Evolutionary conservation across 2,113 vertebrate species (phyloP).

Genomic region (Nibea coibor): DNA sequence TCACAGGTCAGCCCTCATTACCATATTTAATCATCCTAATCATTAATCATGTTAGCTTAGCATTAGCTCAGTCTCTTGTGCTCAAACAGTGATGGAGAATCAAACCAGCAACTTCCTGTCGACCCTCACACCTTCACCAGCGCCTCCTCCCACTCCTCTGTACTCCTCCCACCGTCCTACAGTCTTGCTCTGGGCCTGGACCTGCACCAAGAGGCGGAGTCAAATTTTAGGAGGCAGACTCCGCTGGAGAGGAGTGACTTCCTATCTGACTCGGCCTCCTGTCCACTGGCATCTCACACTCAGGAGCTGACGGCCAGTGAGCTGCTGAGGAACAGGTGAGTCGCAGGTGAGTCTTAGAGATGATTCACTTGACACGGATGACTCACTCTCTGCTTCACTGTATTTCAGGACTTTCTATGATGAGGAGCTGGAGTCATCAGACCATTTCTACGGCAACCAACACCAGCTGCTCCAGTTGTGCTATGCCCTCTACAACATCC

Average conservation of each 20-base stretch:
- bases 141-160: constrained; percentile 28
- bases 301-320: constrained; percentile 94
- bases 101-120: constrained; percentile 4
- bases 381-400: background rate
- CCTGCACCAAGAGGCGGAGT: constrained; percentile 74
- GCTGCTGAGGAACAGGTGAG: constrained; percentile 91
- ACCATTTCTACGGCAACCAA: constrained; percentile 89
- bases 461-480: constrained; percentile 90
- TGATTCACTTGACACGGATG: too few species aligned
- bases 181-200: constrained; percentile 93
- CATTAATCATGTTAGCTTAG: background rate
- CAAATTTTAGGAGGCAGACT: constrained; percentile 59
- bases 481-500: constrained; percentile 91
- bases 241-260: constrained; percentile 80
- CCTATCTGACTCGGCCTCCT: constrained; percentile 71
- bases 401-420: constrained; percentile 89
- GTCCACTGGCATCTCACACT: constrained; percentile 83
- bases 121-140: constrained; percentile 18
- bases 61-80: background rate
- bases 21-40: too few species aligned
- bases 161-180: constrained; percentile 88
- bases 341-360: background rate
- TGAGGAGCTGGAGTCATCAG: constrained; percentile 89
- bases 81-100: background rate
- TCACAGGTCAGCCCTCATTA: constrained; percentile 82